phyloP scores from a whole-genome alignment of 2,888 invertebrate genomes.

The Cancer borealis region DNA sequence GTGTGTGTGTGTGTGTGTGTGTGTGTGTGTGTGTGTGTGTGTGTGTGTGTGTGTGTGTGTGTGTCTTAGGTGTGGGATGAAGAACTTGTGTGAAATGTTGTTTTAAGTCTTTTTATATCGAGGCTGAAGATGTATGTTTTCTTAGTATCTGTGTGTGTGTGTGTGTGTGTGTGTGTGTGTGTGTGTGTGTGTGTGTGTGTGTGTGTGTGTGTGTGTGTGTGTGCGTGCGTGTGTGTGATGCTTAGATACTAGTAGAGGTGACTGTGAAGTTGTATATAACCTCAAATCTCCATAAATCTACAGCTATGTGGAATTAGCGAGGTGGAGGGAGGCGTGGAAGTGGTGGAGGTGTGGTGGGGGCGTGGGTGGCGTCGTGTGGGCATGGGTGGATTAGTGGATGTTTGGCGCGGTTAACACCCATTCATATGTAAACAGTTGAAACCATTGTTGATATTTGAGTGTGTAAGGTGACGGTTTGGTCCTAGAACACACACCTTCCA shows the following conservation, averaged over 20 bases:
- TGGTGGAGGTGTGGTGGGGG: background rate
- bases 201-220: slow-evolving; percentile 13
- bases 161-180: slow-evolving; percentile 11
- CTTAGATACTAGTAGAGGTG: background rate
- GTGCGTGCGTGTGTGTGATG: background rate
- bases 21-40: background rate
- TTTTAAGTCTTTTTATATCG: background rate
- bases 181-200: slow-evolving; percentile 20
- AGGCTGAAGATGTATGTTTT: background rate
- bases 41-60: no score
- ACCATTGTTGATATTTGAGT: slow-evolving; percentile 16
- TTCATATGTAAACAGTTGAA: background rate
- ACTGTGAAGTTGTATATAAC: background rate
- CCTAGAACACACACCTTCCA: background rate
- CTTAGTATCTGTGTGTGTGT: slow-evolving; percentile 11
- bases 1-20: background rate
- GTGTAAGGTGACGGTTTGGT: no score
- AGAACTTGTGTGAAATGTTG: background rate
- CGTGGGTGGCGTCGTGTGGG: background rate
- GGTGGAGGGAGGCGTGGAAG: background rate
- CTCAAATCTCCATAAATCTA: no score
- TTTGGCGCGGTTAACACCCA: background rate
- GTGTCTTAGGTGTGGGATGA: no score
- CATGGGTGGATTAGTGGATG: background rate
- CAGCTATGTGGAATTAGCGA: background rate